Base-by-base conservation (phyloP, 2,113 vertebrate genomes). In the Malurus alboscapulatus region DNA sequence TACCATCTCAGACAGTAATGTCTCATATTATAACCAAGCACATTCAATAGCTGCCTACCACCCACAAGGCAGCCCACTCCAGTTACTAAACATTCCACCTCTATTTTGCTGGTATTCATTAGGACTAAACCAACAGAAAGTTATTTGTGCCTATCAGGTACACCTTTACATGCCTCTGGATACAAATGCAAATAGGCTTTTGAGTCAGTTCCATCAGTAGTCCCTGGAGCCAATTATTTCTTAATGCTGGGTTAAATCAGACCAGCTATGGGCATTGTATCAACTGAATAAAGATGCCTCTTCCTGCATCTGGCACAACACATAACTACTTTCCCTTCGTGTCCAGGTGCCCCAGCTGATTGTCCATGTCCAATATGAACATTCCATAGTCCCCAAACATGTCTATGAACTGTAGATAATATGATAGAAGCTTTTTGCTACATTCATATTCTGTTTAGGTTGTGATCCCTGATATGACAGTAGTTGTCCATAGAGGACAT, bases 111-210 rank as follows among this genome's bases (percentile, higher is more conserved):
- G 14, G 10, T 14, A 68, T 79, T 88, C 79, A 69, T 85, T 27
- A 88, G 14, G 26, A 72, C 54, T 29, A 88, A 90, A 68, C 38
- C 42, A 90, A 69, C 29, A 95, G 53, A 55, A 91, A 93, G 29
- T 73, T 96, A 83, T 90, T 92, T 82, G 27, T 58, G 59, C 82
- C 38, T 92, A 83, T 85, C 85, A 80, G 90, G 75, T 88, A 85
- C 78, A 92, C 34, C 34, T 58, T 91, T 68, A 29, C 10, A 9
- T 12, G 38, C 75, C 92, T 85, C 80, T 21, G 38, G 72, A 80
- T 54, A 83, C 42, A 77, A 88, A 96, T 40, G 72, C 51, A 93
- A 94, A 94, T 2, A 25, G 62, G 32, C 22, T 83, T 45, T 61
- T 50, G 34, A 67, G 58, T 54, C 54, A 83, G 32, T 26, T 38